Evolutionary conservation across 2,888 invertebrate species (phyloP).

Genomic region (Oscheius onirici): DNA sequence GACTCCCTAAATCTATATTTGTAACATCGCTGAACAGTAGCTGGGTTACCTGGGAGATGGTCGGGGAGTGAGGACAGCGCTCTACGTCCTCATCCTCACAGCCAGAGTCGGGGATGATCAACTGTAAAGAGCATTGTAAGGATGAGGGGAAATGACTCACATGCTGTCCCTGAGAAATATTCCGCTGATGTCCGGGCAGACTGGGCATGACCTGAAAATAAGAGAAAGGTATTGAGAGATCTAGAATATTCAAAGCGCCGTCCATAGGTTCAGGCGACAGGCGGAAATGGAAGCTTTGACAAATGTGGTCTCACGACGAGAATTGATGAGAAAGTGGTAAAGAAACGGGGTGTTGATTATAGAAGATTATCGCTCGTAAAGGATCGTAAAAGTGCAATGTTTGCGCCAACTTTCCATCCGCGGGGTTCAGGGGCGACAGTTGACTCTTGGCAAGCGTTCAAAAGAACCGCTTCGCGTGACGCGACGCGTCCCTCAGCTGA

Average conservation of each 20-base stretch:
- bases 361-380: not conserved
- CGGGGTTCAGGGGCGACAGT: slow-evolving; percentile 15
- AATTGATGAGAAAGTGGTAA: not conserved
- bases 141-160: no score
- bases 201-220: slow-evolving; percentile 45
- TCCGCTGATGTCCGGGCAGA: slow-evolving; percentile 62
- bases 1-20: slow-evolving; percentile 35
- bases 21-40: no score
- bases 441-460: slow-evolving; percentile 17
- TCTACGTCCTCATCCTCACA: slow-evolving; percentile 53
- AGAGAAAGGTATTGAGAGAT: no score
- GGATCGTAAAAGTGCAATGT: not conserved
- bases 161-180: slow-evolving; percentile 64
- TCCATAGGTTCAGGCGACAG: not conserved
- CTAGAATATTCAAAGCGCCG: slow-evolving; percentile 11
- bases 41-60: slow-evolving; percentile 20
- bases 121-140: slow-evolving; percentile 44
- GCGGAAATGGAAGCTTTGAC: not conserved
- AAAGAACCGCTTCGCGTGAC: slow-evolving; percentile 15
- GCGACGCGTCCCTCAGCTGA: slow-evolving; percentile 1
- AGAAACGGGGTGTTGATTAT: not conserved
- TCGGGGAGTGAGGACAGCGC: slow-evolving; percentile 20
- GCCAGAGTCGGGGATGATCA: slow-evolving; percentile 48
- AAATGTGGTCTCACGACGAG: not conserved
- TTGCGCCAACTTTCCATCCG: slow-evolving; percentile 6